A percentile compares a stretch with the other conserved stretches of the same genome.
These are phyloP conservation scores for Dasypogon diadema DNA, from an alignment of 2,888 invertebrate species.

Conservation along the genomic window DNA sequence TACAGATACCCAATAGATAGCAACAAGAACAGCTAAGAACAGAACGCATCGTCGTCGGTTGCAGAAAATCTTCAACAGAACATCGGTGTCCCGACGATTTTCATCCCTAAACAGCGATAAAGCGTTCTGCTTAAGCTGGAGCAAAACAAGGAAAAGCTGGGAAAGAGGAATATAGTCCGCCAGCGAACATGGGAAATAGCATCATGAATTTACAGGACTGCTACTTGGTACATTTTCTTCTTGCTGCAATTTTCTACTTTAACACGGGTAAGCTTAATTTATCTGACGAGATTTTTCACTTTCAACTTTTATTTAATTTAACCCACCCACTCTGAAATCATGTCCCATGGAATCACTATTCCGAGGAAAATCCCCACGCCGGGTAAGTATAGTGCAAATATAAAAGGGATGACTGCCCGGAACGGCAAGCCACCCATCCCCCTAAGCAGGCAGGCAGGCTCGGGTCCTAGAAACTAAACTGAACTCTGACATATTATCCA, in stretches of 20 bases:
- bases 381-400: too few species aligned
- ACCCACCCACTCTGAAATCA: constrained; percentile 5
- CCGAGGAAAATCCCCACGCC: too few species aligned
- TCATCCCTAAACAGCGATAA: constrained; percentile 34
- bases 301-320: constrained; percentile 54
- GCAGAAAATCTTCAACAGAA: background rate
- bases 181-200: constrained; percentile 58
- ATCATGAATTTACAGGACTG: constrained; percentile 60
- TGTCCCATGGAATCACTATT: background rate
- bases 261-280: constrained; percentile 57
- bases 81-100: constrained; percentile 3
- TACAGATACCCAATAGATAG: too few species aligned
- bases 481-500: constrained; percentile 48
- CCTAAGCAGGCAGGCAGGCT: background rate
- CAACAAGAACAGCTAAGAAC: background rate
- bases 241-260: constrained; percentile 59
- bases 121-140: constrained; percentile 41
- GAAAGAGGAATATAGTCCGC: constrained; percentile 46
- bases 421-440: background rate
- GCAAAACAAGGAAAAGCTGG: background rate
- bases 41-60: background rate
- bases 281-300: constrained; percentile 52
- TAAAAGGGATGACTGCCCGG: background rate
- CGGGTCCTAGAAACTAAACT: constrained; percentile 21
- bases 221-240: constrained; percentile 59